These are phyloP conservation scores for Protobothrops flavoviridis DNA, from an alignment of 2,113 vertebrate species.

Conservation along the genomic window DNA sequence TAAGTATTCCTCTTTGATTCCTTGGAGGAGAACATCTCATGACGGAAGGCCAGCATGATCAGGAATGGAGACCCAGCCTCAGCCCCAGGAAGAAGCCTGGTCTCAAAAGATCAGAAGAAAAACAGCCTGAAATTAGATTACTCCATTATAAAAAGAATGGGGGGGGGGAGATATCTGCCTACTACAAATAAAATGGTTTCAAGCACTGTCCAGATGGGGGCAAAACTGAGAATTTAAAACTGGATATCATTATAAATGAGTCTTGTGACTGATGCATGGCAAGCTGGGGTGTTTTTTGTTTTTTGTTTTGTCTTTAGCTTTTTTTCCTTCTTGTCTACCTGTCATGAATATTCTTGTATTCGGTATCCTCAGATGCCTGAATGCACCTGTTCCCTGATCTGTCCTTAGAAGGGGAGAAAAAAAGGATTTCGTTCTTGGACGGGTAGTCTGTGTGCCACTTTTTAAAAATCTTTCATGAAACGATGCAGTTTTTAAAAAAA, in stretches of 20 bases:
- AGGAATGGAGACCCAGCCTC: not conserved
- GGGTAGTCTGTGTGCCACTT: not conserved
- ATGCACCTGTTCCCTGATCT: not conserved
- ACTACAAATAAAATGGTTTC: not conserved
- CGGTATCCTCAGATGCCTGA: not conserved
- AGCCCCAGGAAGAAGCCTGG: not conserved
- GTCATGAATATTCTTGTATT: not conserved
- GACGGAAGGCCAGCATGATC: not conserved
- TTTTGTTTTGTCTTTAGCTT: not conserved
- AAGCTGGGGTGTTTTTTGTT: no score
- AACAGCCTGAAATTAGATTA: not conserved
- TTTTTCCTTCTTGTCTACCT: not conserved
- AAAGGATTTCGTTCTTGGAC: not conserved
- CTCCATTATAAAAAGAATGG: not conserved
- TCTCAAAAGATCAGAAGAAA: not conserved
- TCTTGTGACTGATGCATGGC: not conserved
- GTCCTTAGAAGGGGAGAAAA: not conserved
- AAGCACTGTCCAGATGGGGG: not conserved
- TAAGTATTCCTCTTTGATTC: not conserved
- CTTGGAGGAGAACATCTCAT: not conserved
- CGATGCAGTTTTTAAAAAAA: not conserved
- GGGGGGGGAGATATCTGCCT: no score
- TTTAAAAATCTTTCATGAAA: not conserved
- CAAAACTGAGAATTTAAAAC: not conserved
- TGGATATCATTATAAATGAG: not conserved